These are phyloP conservation scores for Melanotaenia maccullochi DNA, from an alignment of 2,797 vertebrate species.

Conservation along the genomic window DNA sequence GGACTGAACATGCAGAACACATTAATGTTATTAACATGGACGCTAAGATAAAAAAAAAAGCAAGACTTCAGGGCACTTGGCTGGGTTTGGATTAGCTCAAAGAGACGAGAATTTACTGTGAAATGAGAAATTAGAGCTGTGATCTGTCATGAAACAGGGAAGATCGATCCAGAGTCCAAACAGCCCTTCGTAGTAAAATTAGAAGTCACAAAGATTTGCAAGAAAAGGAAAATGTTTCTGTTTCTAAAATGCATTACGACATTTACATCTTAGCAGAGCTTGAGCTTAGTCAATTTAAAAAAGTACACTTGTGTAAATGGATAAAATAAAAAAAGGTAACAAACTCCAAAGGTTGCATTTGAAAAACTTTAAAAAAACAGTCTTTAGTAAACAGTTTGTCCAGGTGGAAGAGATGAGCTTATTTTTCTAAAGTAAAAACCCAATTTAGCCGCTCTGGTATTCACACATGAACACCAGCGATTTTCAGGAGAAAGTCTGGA, in stretches of 20 bases:
- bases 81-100: conserved; percentile 14
- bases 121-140: neutral
- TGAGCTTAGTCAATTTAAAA: too few species aligned
- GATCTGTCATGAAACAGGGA: neutral
- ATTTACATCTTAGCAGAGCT: too few species aligned
- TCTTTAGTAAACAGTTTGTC: neutral
- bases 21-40: conserved; percentile 35
- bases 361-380: neutral
- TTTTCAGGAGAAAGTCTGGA: too few species aligned
- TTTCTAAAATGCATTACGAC: too few species aligned
- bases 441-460: too few species aligned
- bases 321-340: neutral
- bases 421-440: neutral
- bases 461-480: too few species aligned
- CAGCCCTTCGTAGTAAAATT: neutral
- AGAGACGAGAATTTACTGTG: neutral
- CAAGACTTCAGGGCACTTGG: neutral
- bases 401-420: neutral
- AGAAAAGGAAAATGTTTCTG: too few species aligned
- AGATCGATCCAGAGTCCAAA: conserved; percentile 4
- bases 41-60: conserved; percentile 16
- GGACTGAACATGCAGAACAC: conserved; percentile 72
- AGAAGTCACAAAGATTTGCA: too few species aligned
- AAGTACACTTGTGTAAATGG: too few species aligned
- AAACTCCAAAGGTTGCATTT: neutral